These are phyloP conservation scores for Branchellion lobata DNA, from an alignment of 2,888 invertebrate genomes.

Conservation along the genomic window DNA sequence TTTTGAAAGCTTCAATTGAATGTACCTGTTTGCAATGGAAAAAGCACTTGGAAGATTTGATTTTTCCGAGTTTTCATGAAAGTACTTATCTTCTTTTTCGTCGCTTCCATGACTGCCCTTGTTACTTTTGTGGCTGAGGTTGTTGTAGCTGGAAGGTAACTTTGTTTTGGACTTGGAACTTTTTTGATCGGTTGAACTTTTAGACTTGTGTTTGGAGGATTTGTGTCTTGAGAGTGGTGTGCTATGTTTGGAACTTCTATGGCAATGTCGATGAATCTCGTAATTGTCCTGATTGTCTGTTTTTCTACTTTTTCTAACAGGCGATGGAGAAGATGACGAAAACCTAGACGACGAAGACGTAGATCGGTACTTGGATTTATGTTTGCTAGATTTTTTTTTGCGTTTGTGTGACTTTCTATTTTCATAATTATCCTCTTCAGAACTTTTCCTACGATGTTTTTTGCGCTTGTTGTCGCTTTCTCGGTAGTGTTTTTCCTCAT, in stretches of 20 bases:
- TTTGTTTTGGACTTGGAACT: neutral
- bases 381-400: neutral
- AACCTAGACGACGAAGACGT: neutral
- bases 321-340: neutral
- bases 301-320: neutral
- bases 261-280: neutral
- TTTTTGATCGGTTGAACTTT: neutral
- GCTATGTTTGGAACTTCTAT: constrained; percentile 1
- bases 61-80: too few relatives aligned
- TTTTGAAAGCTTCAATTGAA: too few relatives aligned
- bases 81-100: neutral
- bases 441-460: neutral
- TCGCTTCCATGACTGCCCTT: neutral
- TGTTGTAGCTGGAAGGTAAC: neutral
- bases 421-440: neutral
- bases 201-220: neutral
- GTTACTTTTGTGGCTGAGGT: neutral
- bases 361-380: constrained; percentile 3
- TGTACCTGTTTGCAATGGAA: too few relatives aligned
- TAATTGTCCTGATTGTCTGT: neutral
- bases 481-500: neutral
- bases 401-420: neutral
- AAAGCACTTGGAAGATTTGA: too few relatives aligned
- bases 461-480: neutral
- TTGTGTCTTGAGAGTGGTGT: neutral